Conservation (phyloP, 2,113 vertebrate species). For the Dicaeum eximium region DNA sequence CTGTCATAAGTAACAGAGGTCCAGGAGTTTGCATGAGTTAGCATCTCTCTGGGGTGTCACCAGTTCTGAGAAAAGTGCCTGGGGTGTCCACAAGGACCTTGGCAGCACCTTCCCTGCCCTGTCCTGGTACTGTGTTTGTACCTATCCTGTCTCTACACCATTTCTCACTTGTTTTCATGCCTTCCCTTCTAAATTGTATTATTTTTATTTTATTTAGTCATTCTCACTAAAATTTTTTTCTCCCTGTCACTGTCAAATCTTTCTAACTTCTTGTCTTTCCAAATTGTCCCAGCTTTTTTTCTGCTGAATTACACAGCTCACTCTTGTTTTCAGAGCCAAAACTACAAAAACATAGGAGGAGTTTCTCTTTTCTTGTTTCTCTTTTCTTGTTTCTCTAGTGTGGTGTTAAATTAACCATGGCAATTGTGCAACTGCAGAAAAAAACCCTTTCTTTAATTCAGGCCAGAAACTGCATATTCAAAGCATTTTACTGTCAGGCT, state of each 20-base stretch:
- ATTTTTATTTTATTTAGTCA: not conserved
- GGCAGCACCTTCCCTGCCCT: not conserved
- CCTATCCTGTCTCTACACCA: not conserved
- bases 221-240: not conserved
- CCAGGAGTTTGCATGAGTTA: not conserved
- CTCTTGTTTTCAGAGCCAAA: not conserved
- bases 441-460: not conserved
- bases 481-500: not conserved
- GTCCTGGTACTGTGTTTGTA: not conserved
- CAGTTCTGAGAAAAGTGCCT: not conserved
- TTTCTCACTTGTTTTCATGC: not conserved
- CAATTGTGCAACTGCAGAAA: not conserved
- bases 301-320: not conserved
- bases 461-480: not conserved
- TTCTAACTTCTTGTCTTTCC: not conserved
- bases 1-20: not conserved
- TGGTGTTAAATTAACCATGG: conserved; percentile 3
- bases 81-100: not conserved
- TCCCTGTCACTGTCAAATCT: not conserved
- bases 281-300: not conserved
- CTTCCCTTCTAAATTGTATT: not conserved
- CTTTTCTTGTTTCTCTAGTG: not conserved
- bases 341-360: not conserved
- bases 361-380: not conserved
- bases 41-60: not conserved